Conservation (phyloP, 2,113 vertebrate genomes). For the Leucosticte australis region DNA sequence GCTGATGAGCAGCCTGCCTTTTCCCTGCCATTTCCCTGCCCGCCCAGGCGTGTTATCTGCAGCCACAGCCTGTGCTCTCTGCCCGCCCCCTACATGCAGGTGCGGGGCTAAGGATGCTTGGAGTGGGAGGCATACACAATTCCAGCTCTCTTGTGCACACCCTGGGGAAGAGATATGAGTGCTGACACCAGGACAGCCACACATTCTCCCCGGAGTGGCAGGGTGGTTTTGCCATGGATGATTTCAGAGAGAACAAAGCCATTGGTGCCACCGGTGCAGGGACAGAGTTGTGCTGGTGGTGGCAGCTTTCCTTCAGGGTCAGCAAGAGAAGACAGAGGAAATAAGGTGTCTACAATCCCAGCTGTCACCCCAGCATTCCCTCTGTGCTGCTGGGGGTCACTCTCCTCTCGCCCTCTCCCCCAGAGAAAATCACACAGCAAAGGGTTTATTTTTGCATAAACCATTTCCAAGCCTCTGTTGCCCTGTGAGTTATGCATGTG, state of each 20-base stretch:
- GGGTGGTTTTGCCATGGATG: background rate
- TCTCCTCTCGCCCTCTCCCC: rapidly evolving
- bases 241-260: background rate
- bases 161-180: background rate
- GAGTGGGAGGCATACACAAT: background rate
- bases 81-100: background rate
- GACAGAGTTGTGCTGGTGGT: background rate
- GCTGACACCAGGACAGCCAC: background rate
- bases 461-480: background rate
- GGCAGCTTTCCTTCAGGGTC: background rate
- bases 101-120: background rate
- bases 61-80: background rate
- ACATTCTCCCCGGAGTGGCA: rapidly evolving
- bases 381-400: background rate
- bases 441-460: background rate
- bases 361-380: rapidly evolving
- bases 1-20: constrained; percentile 52
- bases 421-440: background rate
- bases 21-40: constrained; percentile 56
- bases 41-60: background rate
- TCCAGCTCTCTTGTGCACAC: background rate
- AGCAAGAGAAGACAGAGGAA: background rate
- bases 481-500: background rate
- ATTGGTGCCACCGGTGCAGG: background rate
- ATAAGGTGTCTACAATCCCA: background rate